These are phyloP conservation scores for Coptotermes formosanus DNA, from an alignment of 1,140 invertebrate genomes.

Conservation along the genomic window DNA sequence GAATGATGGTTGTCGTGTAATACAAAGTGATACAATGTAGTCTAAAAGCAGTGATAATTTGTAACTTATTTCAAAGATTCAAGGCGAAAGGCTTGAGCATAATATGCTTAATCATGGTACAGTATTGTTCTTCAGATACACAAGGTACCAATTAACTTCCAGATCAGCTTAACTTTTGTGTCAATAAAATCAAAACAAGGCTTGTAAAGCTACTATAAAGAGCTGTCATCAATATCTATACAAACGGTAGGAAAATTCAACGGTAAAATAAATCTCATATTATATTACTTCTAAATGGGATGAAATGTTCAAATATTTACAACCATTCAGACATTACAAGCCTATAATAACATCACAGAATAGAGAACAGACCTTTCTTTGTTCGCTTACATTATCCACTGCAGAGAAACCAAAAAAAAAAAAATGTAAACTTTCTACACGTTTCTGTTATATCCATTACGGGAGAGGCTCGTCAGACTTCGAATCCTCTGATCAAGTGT, in stretches of 20 bases:
- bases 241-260: not conserved
- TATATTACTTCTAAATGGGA: conserved; percentile 13
- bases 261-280: not conserved
- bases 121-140: not conserved
- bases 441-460: conserved; percentile 1
- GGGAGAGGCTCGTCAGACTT: not conserved
- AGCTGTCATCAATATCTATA: not conserved
- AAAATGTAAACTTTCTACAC: not conserved
- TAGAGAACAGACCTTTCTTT: not conserved
- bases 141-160: not conserved
- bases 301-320: conserved; percentile 18
- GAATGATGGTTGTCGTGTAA: too few relatives aligned
- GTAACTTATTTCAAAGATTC: too few relatives aligned
- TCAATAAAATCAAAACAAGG: not conserved
- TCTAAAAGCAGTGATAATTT: too few relatives aligned
- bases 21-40: too few relatives aligned
- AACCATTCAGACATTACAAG: conserved; percentile 6
- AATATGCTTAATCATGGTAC: not conserved
- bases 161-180: not conserved
- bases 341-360: conserved; percentile 10
- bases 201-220: not conserved
- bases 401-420: too few relatives aligned
- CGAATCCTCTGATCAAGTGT: not conserved
- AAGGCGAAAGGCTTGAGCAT: not conserved
- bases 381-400: not conserved